Evolutionary conservation across 2,797 vertebrate genomes (phyloP), one percentile per base, ranked within the genome.

Genomic region (Varecia variegata): DNA sequence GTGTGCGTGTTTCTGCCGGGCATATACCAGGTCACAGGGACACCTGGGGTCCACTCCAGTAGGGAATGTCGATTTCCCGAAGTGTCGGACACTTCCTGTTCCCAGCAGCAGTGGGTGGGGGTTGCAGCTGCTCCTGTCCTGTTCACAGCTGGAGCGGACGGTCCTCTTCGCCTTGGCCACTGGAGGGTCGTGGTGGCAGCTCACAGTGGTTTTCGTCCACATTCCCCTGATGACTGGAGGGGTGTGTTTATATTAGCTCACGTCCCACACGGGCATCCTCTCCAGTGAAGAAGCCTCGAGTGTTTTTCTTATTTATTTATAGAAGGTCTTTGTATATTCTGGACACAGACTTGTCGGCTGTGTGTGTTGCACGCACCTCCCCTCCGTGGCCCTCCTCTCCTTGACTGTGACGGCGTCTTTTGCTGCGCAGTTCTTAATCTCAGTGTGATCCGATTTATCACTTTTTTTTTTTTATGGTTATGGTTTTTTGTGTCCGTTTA

Each of bases 131-230:
- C 32, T 73, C 56, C 20, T 6, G 3, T 60, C 30, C 52, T 17
- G 27, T 2, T 25, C 1, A 5, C 77, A 8, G 43, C 2, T 35
- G 32, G 7, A 7, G 8, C 12, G n/a, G 35, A 38, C 0, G 0
- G 11, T 21, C 20, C 20, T 3, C 17, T 18, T n/a, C 20, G 0
- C 13, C 5, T 23, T 13, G 38, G 83, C 74, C 20, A 0, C 47
- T 15, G 8, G 9, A 32, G 18, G 21, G 38, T 1, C 0, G 21
- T 77, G 11, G 82, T 5, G 8, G 38, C 4, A 6, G 35, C 47
- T 35, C 21, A 8, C 4, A 0, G 30, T 4, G 47, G 74, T 5
- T 58, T 30, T 27, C 15, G 54, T 77, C 47, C 21, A 30, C 18
- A 23, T 25, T 45, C 38, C 14, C 0, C 54, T 21, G 3, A 0